Conservation (phyloP, 2,113 vertebrate species). For the Onychostoma macrolepis region DNA sequence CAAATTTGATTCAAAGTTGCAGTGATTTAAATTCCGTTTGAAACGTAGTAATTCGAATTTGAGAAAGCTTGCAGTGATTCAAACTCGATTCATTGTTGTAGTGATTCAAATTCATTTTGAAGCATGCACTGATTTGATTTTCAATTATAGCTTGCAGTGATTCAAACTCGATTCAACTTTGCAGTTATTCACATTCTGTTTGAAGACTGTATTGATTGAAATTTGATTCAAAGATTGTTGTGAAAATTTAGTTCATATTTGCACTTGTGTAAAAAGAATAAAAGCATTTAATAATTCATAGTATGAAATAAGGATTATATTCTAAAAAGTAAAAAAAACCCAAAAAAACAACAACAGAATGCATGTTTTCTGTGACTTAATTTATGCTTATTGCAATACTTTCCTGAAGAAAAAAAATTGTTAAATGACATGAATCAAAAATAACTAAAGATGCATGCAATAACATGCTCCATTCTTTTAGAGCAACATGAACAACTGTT, state of each 20-base stretch:
- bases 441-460: not conserved
- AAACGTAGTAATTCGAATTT: not conserved
- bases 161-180: not conserved
- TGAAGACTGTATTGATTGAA: not conserved
- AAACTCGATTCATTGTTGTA: not conserved
- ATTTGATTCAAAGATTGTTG: not conserved
- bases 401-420: not conserved
- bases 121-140: not conserved
- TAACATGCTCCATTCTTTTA: not conserved
- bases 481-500: too few relatives aligned
- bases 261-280: not conserved
- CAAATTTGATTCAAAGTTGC: not conserved
- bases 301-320: not conserved
- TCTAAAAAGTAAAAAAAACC: not conserved
- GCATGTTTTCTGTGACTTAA: not conserved
- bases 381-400: not conserved
- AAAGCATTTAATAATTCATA: not conserved
- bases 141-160: not conserved
- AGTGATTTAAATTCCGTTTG: not conserved
- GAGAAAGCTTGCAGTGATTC: not conserved
- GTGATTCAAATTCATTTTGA: not conserved
- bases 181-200: not conserved
- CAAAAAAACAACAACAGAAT: too few relatives aligned
- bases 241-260: not conserved
- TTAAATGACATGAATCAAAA: not conserved